These are phyloP conservation scores for Apostichopus parvimensis DNA, from an alignment of 35 echinoderm and acorn worm species.

Conservation along the genomic window DNA sequence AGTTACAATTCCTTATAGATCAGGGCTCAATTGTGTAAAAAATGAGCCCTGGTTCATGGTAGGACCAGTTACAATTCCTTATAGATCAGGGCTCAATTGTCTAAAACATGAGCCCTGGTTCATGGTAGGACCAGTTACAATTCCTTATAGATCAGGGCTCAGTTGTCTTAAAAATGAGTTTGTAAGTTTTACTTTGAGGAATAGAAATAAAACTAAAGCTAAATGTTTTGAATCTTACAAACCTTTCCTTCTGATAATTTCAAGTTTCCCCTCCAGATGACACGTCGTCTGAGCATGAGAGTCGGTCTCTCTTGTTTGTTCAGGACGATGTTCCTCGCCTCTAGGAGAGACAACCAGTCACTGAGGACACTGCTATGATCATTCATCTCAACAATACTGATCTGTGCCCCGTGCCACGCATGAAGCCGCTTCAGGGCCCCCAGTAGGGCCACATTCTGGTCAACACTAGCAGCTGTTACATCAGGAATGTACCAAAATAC, in stretches of 20 bases:
- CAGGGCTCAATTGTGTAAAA: too few species aligned
- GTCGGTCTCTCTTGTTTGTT: neutral
- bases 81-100: too few species aligned
- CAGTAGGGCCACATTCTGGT: slow-evolving; percentile 15
- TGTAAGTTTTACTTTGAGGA: too few species aligned
- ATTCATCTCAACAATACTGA: neutral
- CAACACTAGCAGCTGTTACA: neutral
- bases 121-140: too few species aligned
- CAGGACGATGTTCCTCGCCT: slow-evolving; percentile 10
- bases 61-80: too few species aligned
- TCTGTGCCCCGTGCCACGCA: slow-evolving; percentile 15
- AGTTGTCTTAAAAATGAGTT: too few species aligned
- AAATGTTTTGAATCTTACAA: neutral
- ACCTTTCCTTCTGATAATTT: slow-evolving; percentile 36
- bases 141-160: too few species aligned
- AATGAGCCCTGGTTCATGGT: too few species aligned
- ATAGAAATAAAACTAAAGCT: too few species aligned
- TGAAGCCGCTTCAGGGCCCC: slow-evolving; percentile 46
- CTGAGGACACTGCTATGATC: slow-evolving; percentile 3
- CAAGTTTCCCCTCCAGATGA: slow-evolving; percentile 28
- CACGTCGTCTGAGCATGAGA: neutral
- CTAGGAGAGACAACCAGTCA: slow-evolving; percentile 40
- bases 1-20: too few species aligned
- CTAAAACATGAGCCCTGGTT: too few species aligned
- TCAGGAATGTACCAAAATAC: slow-evolving; percentile 35